These are phyloP conservation scores for Pitangus sulphuratus DNA, from an alignment of 2,797 vertebrate species.

Conservation along the genomic window DNA sequence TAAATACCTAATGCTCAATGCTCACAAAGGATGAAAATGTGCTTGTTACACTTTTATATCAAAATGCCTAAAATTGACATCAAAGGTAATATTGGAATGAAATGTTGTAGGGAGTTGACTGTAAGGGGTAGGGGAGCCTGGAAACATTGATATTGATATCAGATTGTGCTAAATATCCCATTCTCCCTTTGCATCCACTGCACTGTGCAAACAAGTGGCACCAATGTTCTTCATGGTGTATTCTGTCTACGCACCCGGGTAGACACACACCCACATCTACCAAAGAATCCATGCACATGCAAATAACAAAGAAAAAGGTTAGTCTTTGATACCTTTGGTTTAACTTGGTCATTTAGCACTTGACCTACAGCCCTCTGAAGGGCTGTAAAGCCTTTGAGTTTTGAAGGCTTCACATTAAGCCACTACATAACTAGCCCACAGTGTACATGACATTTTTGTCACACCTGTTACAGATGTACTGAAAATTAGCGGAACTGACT, in stretches of 20 bases:
- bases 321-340: not conserved
- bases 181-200: rapidly evolving
- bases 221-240: rapidly evolving
- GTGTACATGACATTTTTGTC: not conserved
- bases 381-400: not conserved
- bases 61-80: not conserved
- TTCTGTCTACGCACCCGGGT: rapidly evolving
- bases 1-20: not conserved
- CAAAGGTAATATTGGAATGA: not conserved
- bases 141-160: not conserved
- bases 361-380: not conserved
- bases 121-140: not conserved
- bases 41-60: not conserved
- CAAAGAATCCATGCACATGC: rapidly evolving
- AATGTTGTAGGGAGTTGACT: not conserved
- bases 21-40: not conserved
- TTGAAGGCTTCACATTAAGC: not conserved
- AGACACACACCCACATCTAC: not conserved
- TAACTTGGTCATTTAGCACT: not conserved
- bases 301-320: not conserved
- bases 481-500: not conserved
- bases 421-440: not conserved
- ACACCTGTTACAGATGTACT: not conserved
- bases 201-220: not conserved
- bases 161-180: not conserved